A percentile compares a stretch with the other conserved stretches of the same genome.
Conservation (phyloP, 1,140 invertebrate species). For the Bombus consobrinus region DNA sequence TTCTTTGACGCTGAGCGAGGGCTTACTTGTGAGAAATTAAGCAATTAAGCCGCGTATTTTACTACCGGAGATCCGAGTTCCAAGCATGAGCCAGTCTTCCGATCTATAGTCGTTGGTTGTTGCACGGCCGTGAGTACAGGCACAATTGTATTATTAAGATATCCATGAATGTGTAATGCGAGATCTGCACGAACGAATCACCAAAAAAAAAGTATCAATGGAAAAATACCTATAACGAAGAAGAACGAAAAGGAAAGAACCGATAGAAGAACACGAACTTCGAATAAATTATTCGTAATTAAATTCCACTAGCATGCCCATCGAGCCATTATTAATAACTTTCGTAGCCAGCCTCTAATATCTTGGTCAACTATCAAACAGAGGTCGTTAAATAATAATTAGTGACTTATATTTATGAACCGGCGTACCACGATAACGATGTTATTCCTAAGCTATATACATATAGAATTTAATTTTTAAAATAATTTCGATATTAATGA, state of each 20-base stretch:
- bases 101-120: conserved; percentile 60
- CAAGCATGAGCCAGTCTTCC: conserved; percentile 63
- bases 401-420: neutral
- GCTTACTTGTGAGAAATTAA: conserved; percentile 81
- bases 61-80: conserved; percentile 73
- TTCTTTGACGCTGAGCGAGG: conserved; percentile 65
- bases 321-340: conserved; percentile 52
- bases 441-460: neutral
- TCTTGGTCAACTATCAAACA: conserved; percentile 15
- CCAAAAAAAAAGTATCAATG: neutral
- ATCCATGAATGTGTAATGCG: conserved; percentile 26
- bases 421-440: neutral
- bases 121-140: conserved; percentile 50
- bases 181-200: neutral
- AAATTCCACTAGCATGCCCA: conserved; percentile 24
- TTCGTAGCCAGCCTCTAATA: conserved; percentile 10
- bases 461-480: neutral
- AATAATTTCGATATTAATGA: too few species aligned
- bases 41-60: conserved; percentile 80
- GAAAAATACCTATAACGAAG: neutral
- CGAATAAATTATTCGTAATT: conserved; percentile 38
- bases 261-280: conserved; percentile 12
- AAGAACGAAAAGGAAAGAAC: neutral
- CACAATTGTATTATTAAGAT: conserved; percentile 57
- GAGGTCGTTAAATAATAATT: neutral